Conservation (phyloP, 1,140 invertebrate species). For the Trachymyrmex septentrionalis region DNA sequence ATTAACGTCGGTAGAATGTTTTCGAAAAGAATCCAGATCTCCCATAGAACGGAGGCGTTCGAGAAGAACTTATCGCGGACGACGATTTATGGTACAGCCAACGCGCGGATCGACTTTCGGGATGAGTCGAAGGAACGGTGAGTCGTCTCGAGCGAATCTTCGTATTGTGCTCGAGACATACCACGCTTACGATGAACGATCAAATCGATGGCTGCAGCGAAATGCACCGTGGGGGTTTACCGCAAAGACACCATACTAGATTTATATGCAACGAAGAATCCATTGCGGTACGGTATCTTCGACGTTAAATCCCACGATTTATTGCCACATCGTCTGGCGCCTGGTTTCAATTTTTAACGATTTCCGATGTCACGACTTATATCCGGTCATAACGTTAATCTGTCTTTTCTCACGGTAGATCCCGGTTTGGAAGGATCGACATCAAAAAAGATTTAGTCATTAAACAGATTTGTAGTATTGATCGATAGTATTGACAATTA, state of each 20-base stretch:
- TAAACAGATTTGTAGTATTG: background rate
- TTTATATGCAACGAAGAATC: slow-evolving; percentile 59
- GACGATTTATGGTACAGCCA: slow-evolving; percentile 66
- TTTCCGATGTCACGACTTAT: slow-evolving; percentile 42
- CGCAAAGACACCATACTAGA: slow-evolving; percentile 49
- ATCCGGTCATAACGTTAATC: slow-evolving; percentile 6
- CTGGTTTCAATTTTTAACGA: slow-evolving; percentile 51
- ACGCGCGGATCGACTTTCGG: slow-evolving; percentile 59
- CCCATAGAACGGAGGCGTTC: slow-evolving; percentile 48
- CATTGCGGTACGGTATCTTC: slow-evolving; percentile 34
- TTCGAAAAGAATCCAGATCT: slow-evolving; percentile 47
- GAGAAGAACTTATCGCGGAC: slow-evolving; percentile 43
- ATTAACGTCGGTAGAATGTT: slow-evolving; percentile 44
- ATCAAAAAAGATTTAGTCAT: background rate
- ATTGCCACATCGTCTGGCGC: slow-evolving; percentile 30
- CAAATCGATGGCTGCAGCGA: slow-evolving; percentile 47
- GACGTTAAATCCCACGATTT: slow-evolving; percentile 39
- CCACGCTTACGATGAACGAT: slow-evolving; percentile 25
- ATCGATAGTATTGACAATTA: background rate
- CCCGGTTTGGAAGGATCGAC: background rate
- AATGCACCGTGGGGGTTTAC: slow-evolving; percentile 36
- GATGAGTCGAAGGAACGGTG: slow-evolving; percentile 36
- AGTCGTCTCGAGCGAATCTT: slow-evolving; percentile 50
- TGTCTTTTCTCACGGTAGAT: background rate
- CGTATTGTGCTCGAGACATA: slow-evolving; percentile 52